Evolutionary conservation across 53 echinoderm and acorn worm genomes (phyloP).

Genomic region (Stichopus horrens): DNA sequence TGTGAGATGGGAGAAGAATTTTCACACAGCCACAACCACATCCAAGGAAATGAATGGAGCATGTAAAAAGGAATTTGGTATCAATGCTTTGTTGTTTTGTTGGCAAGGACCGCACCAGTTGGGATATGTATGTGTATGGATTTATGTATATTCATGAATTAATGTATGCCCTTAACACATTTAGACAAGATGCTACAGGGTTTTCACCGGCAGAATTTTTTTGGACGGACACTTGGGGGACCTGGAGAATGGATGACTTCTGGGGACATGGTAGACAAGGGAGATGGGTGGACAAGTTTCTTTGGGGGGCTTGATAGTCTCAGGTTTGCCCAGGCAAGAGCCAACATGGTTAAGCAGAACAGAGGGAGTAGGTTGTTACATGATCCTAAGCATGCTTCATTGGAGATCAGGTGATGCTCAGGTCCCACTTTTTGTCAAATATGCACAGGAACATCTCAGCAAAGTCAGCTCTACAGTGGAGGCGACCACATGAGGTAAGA

Average conservation of each 20-base stretch:
- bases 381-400: constrained; percentile 3
- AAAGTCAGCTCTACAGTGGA: too few relatives aligned
- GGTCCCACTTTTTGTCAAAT: constrained; percentile 38
- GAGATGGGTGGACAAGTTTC: not conserved
- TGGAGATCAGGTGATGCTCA: constrained; percentile 52
- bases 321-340: not conserved
- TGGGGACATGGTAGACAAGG: too few relatives aligned
- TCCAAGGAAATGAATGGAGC: constrained; percentile 63
- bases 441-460: constrained; percentile 33
- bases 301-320: not conserved
- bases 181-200: constrained; percentile 15
- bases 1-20: constrained; percentile 55
- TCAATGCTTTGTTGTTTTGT: constrained; percentile 59
- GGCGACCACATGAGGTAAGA: too few relatives aligned
- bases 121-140: constrained; percentile 26
- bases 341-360: not conserved
- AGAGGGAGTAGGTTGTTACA: not conserved
- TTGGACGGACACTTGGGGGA: not conserved
- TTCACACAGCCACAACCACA: constrained; percentile 67
- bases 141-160: not conserved
- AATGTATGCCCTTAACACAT: constrained; percentile 7
- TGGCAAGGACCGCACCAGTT: constrained; percentile 46
- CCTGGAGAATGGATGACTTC: constrained; percentile 25
- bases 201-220: not conserved
- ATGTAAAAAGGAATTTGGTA: constrained; percentile 61